These are phyloP conservation scores for Nomia melanderi DNA, from an alignment of 1,140 invertebrate species.

Conservation along the genomic window DNA sequence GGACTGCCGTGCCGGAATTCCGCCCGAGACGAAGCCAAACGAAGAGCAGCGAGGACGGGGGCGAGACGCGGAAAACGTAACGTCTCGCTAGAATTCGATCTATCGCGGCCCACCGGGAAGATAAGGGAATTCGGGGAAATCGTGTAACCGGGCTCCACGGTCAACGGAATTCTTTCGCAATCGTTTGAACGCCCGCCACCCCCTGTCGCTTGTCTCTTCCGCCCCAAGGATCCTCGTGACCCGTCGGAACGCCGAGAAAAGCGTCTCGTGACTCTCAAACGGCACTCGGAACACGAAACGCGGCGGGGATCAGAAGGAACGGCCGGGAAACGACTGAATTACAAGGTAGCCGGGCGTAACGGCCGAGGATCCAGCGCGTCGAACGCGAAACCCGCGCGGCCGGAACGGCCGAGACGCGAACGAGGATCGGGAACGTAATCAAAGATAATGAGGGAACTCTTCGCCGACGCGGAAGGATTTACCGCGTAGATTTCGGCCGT, in stretches of 20 bases:
- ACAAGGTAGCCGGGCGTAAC: slow-evolving; percentile 1
- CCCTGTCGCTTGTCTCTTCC: slow-evolving; percentile 3
- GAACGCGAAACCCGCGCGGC: background rate
- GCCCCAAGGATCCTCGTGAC: background rate
- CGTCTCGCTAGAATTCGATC: slow-evolving; percentile 44
- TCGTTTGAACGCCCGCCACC: background rate
- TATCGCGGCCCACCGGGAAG: slow-evolving; percentile 34
- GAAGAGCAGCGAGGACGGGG: background rate
- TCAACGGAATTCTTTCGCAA: slow-evolving; percentile 23
- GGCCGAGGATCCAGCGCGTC: background rate
- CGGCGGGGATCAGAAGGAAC: too few relatives aligned
- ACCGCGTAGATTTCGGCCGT: slow-evolving; percentile 17
- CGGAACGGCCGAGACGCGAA: background rate
- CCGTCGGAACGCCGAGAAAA: too few relatives aligned
- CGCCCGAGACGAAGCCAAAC: background rate
- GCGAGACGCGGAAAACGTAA: background rate
- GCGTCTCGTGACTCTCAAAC: too few relatives aligned
- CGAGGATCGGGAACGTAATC: slow-evolving; percentile 46
- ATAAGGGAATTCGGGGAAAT: slow-evolving; percentile 26
- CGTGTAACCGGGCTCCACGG: slow-evolving; percentile 18
- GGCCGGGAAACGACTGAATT: slow-evolving; percentile 14
- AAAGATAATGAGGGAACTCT: slow-evolving; percentile 51
- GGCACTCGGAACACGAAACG: too few relatives aligned
- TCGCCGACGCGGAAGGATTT: slow-evolving; percentile 17
- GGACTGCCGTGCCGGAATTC: slow-evolving; percentile 44